Evolutionary conservation across 2,888 invertebrate genomes (phyloP).

Genomic region (Punctoribates punctum): DNA sequence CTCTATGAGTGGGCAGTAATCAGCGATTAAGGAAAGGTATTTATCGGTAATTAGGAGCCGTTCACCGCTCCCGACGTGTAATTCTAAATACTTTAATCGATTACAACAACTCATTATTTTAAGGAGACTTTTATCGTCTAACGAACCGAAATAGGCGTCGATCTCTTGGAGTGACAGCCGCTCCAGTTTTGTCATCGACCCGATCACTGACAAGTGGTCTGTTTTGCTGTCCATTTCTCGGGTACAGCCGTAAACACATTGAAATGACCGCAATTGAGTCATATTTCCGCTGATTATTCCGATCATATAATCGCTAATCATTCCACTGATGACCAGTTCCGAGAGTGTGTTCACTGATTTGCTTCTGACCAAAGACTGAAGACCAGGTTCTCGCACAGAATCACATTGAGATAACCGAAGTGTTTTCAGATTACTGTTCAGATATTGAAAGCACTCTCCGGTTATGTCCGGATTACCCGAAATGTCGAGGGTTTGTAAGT

Average conservation of each 20-base stretch:
- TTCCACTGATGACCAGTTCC: conserved; percentile 9
- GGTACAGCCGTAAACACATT: conserved; percentile 29
- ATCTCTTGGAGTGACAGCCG: conserved; percentile 21
- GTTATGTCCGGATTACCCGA: conserved; percentile 22
- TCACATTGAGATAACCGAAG: conserved; percentile 29
- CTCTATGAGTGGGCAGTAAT: conserved; percentile 6
- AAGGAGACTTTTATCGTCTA: conserved; percentile 18
- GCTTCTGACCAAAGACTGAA: background rate
- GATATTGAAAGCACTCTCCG: conserved; percentile 21
- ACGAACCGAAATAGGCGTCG: conserved; percentile 22
- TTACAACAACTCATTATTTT: conserved; percentile 6
- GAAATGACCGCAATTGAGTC: background rate
- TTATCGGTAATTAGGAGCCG: conserved; percentile 2
- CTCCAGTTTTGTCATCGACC: background rate
- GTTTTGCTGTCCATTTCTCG: conserved; percentile 10
- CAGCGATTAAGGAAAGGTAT: background rate
- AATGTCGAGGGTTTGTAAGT: background rate
- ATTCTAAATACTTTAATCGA: conserved; percentile 14
- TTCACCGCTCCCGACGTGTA: conserved; percentile 33
- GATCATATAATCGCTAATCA: conserved; percentile 28
- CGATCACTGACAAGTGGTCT: conserved; percentile 13
- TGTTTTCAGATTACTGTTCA: background rate
- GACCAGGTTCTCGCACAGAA: conserved; percentile 1
- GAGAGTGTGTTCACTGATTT: background rate
- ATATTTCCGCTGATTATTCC: conserved; percentile 3